phyloP scores from a whole-genome alignment of 2,797 vertebrate species.

The Crypturellus tataupa region DNA sequence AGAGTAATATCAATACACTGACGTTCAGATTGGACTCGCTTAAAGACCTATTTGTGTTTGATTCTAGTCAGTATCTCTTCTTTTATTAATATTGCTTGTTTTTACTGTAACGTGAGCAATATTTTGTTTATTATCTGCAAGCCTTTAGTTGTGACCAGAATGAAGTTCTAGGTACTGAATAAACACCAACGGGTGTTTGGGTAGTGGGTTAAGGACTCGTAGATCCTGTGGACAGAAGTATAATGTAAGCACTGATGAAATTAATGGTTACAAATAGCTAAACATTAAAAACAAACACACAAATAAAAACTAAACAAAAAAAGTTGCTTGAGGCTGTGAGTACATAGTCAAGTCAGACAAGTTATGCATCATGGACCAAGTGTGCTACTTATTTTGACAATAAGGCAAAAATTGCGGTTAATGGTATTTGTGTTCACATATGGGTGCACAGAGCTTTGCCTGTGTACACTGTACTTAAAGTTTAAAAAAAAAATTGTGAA shows the following conservation, averaged over 20 bases:
- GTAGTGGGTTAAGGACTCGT: background rate
- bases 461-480: background rate
- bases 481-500: background rate
- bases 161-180: background rate
- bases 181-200: background rate
- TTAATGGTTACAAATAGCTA: background rate
- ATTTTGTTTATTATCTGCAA: background rate
- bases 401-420: background rate
- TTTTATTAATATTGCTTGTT: background rate
- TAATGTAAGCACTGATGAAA: background rate
- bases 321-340: background rate
- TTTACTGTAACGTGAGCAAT: background rate
- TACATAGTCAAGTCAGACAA: background rate
- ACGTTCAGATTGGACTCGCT: background rate
- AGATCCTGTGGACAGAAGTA: background rate
- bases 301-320: too few species aligned
- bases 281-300: background rate
- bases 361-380: background rate
- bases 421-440: background rate
- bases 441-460: background rate
- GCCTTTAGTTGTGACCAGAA: background rate
- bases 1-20: too few species aligned
- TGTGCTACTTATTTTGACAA: constrained; percentile 2
- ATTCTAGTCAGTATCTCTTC: background rate
- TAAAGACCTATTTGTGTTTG: background rate